A percentile compares a stretch with the other conserved stretches of the same genome.
Evolutionary conservation across 2,113 vertebrate species (phyloP).

Genomic region (Sturnira hondurensis): DNA sequence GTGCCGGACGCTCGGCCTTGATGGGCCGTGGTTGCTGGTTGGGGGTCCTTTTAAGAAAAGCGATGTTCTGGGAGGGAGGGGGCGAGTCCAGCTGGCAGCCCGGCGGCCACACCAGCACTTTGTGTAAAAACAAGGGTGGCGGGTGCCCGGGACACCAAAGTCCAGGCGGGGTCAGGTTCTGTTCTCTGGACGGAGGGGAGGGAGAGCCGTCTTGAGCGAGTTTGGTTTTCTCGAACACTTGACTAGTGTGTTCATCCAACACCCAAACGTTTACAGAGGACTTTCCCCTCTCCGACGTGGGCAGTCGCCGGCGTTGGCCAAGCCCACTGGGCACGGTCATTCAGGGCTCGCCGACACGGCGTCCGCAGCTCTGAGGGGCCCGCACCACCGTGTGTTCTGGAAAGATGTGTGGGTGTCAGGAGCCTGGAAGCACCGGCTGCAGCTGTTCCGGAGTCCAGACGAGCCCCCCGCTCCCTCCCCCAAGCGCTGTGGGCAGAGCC

Average conservation of each 20-base stretch:
- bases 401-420: background rate
- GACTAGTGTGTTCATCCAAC: background rate
- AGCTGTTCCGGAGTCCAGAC: too few relatives aligned
- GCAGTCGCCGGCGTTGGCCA: constrained; percentile 48
- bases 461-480: rapidly evolving
- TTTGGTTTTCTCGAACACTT: background rate
- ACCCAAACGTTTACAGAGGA: background rate
- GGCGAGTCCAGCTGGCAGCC: too few relatives aligned
- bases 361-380: background rate
- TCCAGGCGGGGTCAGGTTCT: rapidly evolving
- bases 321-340: constrained; percentile 18
- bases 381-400: background rate
- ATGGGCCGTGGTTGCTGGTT: too few relatives aligned
- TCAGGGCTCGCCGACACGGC: background rate
- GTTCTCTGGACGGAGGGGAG: rapidly evolving
- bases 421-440: background rate
- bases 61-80: too few relatives aligned
- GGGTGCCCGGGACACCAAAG: rapidly evolving
- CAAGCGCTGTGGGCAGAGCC: rapidly evolving
- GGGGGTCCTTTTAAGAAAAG: too few relatives aligned
- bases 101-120: too few relatives aligned
- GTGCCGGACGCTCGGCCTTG: too few relatives aligned
- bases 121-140: too few relatives aligned
- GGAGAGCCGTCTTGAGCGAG: background rate
- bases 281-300: background rate